Conservation (phyloP, 23 tunicate genomes). For the Halocynthia aurantium region DNA sequence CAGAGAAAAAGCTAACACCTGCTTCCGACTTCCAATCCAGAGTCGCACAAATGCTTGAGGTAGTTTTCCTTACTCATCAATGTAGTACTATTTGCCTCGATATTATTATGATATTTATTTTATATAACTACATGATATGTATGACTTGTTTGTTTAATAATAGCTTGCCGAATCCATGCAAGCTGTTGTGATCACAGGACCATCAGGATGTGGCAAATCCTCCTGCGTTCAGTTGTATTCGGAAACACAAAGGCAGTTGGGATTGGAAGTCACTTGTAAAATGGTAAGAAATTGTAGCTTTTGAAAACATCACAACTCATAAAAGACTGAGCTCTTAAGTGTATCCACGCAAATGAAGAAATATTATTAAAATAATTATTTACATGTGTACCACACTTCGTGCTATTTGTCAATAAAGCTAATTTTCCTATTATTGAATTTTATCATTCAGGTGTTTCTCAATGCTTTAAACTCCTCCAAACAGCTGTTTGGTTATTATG, state of each 20-base stretch:
- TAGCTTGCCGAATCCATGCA: conserved; percentile 60
- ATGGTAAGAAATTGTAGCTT: conserved; percentile 27
- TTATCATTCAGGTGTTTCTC: conserved; percentile 46
- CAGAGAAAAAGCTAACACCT: conserved; percentile 40
- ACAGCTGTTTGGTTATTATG: conserved; percentile 76
- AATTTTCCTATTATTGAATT: background rate
- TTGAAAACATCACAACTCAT: background rate
- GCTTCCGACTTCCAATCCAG: conserved; percentile 42
- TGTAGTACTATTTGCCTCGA: background rate
- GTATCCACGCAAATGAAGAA: background rate
- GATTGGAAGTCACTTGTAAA: conserved; percentile 34
- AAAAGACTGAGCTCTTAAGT: background rate
- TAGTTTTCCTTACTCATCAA: background rate
- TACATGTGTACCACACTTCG: too few species aligned
- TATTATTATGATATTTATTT: too few species aligned
- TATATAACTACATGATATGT: too few species aligned
- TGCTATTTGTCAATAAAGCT: background rate
- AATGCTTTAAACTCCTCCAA: conserved; percentile 72
- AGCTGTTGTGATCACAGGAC: conserved; percentile 49
- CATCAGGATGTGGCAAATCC: conserved; percentile 80
- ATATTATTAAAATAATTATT: background rate
- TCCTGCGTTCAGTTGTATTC: conserved; percentile 46
- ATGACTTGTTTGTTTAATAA: background rate
- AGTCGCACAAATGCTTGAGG: conserved; percentile 55
- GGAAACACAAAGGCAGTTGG: conserved; percentile 53